A percentile compares a stretch with the other conserved stretches of the same genome.
Evolutionary conservation across 2,888 invertebrate genomes (phyloP).

Genomic region (Andrena flavipes): DNA sequence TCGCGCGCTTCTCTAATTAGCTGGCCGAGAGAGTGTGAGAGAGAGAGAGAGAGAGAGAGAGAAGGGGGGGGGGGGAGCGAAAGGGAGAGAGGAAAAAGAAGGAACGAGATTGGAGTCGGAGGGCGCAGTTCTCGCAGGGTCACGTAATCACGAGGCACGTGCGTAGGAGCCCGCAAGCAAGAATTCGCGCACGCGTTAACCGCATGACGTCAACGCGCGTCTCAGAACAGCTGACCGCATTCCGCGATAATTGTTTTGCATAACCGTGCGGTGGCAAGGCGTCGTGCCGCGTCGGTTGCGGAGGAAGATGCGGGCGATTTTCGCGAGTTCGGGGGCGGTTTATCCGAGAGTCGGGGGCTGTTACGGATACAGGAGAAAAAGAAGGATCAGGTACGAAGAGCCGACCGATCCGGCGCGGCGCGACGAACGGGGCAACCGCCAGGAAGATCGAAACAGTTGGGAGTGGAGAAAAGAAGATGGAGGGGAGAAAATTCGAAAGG

Average conservation of each 20-base stretch:
- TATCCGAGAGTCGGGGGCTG: no score
- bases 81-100: neutral
- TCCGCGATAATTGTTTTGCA: conserved; percentile 84
- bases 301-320: conserved; percentile 14
- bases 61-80: no score
- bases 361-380: no score
- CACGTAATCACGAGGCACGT: conserved; percentile 54
- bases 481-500: conserved; percentile 66
- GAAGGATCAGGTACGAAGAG: no score
- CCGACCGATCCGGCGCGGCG: neutral
- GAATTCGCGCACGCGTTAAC: conserved; percentile 68
- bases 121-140: conserved; percentile 30
- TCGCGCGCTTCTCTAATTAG: conserved; percentile 45
- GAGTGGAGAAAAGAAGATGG: conserved; percentile 22
- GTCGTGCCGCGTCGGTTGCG: conserved; percentile 26
- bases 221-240: conserved; percentile 84
- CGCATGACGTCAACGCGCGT: conserved; percentile 78
- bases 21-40: neutral
- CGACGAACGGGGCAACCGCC: neutral
- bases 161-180: conserved; percentile 61
- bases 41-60: no score
- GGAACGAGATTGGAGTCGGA: conserved; percentile 2
- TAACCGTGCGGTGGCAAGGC: conserved; percentile 73
- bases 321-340: conserved; percentile 9
- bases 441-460: conserved; percentile 18